A percentile compares a stretch with the other conserved stretches of the same genome.
Conservation (phyloP, 1,140 invertebrate species). For the Pseudomyrmex cubaensis region DNA sequence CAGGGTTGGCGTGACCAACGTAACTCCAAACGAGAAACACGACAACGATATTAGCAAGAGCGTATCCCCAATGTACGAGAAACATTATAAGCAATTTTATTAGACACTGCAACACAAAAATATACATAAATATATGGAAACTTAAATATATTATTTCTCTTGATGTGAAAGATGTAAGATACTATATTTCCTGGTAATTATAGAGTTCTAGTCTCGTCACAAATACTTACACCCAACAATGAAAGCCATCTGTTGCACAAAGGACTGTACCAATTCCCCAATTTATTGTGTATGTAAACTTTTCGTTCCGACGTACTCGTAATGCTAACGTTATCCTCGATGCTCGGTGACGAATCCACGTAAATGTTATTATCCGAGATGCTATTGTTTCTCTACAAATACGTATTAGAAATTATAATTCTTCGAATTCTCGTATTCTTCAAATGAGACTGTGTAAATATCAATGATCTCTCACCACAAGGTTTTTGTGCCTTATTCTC, state of each 20-base stretch:
- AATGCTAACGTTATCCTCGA: slow-evolving; percentile 79
- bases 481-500: slow-evolving; percentile 92
- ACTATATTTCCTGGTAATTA: slow-evolving; percentile 13
- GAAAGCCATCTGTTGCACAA: slow-evolving; percentile 97
- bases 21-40: slow-evolving; percentile 96
- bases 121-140: slow-evolving; percentile 15
- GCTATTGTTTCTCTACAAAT: slow-evolving; percentile 79
- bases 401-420: slow-evolving; percentile 30
- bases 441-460: not conserved
- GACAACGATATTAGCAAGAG: slow-evolving; percentile 91
- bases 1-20: slow-evolving; percentile 96
- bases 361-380: slow-evolving; percentile 80
- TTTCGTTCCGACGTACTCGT: slow-evolving; percentile 82
- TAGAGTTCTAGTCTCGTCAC: not conserved
- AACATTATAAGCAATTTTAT: slow-evolving; percentile 96
- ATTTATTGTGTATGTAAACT: slow-evolving; percentile 93
- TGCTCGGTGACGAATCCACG: slow-evolving; percentile 81
- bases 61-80: slow-evolving; percentile 96
- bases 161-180: not conserved
- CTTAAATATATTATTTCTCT: not conserved
- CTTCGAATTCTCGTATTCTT: not conserved
- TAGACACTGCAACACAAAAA: slow-evolving; percentile 88
- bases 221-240: slow-evolving; percentile 92
- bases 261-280: slow-evolving; percentile 96
- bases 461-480: slow-evolving; percentile 85